Evolutionary conservation across 2,888 invertebrate species (phyloP).

Genomic region (Philhelius pedissequus): DNA sequence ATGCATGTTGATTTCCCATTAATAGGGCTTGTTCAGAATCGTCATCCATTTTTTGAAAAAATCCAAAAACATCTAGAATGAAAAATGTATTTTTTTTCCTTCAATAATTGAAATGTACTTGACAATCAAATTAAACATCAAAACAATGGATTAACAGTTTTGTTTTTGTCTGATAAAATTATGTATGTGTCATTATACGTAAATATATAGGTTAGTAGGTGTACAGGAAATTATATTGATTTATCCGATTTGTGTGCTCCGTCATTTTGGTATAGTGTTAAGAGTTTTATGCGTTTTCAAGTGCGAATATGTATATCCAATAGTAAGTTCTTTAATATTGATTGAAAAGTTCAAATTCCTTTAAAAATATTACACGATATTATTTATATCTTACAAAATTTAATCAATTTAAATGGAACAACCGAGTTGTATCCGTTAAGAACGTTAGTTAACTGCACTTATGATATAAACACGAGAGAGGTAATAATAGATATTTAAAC

Average conservation of each 20-base stretch:
- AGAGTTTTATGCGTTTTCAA: not conserved
- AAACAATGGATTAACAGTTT: constrained; percentile 14
- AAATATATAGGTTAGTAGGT: constrained; percentile 34
- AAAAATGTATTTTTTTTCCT: not conserved
- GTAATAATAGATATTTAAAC: not conserved
- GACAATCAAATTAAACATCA: not conserved
- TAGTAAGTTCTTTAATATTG: not conserved
- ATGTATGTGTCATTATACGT: not conserved
- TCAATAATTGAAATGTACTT: not conserved
- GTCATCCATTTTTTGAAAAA: constrained; percentile 67
- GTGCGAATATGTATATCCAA: not conserved
- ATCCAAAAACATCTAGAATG: constrained; percentile 4
- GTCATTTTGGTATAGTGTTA: not conserved
- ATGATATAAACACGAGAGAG: not conserved
- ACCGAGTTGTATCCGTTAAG: not conserved
- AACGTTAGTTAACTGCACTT: not conserved
- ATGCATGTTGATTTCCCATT: constrained; percentile 31
- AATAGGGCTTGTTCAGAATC: constrained; percentile 80
- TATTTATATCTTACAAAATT: constrained; percentile 5
- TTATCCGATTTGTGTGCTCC: constrained; percentile 27
- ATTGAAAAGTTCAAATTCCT: not conserved
- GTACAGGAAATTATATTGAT: constrained; percentile 46
- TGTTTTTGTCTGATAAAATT: constrained; percentile 29
- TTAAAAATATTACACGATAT: not conserved
- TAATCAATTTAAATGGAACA: not conserved